Base-by-base conservation (phyloP, 2,113 vertebrate species). In the Galeopterus variegatus region DNA sequence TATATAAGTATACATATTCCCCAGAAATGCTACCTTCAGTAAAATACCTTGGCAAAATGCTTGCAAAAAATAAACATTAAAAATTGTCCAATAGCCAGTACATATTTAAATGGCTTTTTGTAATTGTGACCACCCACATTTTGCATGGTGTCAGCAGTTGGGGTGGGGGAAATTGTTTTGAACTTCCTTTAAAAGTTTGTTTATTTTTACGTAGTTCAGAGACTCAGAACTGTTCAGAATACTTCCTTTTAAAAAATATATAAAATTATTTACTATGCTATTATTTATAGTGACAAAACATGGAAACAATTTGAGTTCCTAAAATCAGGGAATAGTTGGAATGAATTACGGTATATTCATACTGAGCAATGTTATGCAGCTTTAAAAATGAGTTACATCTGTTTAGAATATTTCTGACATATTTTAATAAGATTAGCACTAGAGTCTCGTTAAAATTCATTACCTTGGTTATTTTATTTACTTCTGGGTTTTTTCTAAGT, bases 381-480 rank as follows among this genome's bases (percentile, higher is more conserved):
- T 28, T 94, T 88, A 92, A 67, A 65, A 88, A 36, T 81, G 70
- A 94, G 7, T 90, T 95, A 70, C 1, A 45, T 58, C 18, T 97
- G 36, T 96, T 82, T 4, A 79, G 13, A 80, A 65, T 95, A 95
- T 92, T 95, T 95, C 83, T 97, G 24, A 54, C 50, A 96, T 94
- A 28, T 75, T 87, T 83, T 95, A 93, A 67, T 90, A 95, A 96
- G 76, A 92, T 96, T 80, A 97, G 80, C 54, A 64, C 12, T 72
- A 98, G 77, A 70, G 17, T 77, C 70, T 97, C 64, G 52, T 56
- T 89, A 97, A 97, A 94, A 93, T 86, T 73, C 91, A 31, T 94
- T 75, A 92, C 69, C 87, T 70, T 94, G 82, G 67, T 81, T 96
- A 85, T 93, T 96, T 96, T 85, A 82, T 88, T 45, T 94, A 23